phyloP scores from a whole-genome alignment of 2,888 invertebrate genomes.

The Melanchra persicariae region DNA sequence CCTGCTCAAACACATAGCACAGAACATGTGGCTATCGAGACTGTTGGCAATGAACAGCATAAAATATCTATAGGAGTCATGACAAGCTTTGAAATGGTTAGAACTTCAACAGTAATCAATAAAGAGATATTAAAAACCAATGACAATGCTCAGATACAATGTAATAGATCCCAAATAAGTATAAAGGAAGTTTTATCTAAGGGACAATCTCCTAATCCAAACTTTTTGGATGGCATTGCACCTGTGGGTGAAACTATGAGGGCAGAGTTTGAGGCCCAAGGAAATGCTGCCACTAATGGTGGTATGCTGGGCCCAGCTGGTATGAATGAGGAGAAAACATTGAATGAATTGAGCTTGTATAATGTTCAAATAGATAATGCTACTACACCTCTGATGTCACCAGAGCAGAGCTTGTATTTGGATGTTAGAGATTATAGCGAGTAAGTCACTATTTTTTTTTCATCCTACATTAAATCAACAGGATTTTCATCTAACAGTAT shows the following conservation, averaged over 20 bases:
- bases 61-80: conserved; percentile 93
- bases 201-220: conserved; percentile 77
- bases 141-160: conserved; percentile 85
- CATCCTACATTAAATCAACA: too few species aligned
- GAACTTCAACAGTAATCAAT: conserved; percentile 87
- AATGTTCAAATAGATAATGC: conserved; percentile 88
- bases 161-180: conserved; percentile 85
- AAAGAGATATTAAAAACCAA: conserved; percentile 80
- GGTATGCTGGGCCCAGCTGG: conserved; percentile 59
- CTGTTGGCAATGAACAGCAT: conserved; percentile 81
- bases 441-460: conserved; percentile 74
- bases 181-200: conserved; percentile 83
- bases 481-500: too few species aligned
- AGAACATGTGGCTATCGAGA: conserved; percentile 79
- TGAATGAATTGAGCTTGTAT: conserved; percentile 86
- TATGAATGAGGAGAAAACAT: conserved; percentile 81
- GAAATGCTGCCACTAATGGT: conserved; percentile 36
- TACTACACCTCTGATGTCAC: conserved; percentile 86
- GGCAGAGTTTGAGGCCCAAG: conserved; percentile 50
- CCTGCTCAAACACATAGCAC: conserved; percentile 75
- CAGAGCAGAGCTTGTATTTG: conserved; percentile 86
- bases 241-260: conserved; percentile 70
- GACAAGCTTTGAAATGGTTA: conserved; percentile 93
- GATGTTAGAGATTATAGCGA: conserved; percentile 88
- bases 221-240: conserved; percentile 86